These are phyloP conservation scores for Cacoxenus indagator DNA, from an alignment of 2,888 invertebrate genomes.

Conservation along the genomic window DNA sequence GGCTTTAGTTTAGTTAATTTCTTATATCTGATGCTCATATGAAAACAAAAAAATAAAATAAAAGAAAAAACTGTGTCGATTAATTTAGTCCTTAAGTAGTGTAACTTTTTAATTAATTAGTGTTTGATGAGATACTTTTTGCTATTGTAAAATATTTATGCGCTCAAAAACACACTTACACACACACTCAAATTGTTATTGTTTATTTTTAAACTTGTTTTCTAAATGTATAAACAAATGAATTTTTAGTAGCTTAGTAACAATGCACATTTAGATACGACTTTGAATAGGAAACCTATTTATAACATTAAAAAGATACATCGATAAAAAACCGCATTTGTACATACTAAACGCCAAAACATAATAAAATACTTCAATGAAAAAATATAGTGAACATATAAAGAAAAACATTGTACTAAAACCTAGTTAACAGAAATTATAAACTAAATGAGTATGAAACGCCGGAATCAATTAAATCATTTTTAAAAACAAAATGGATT, in stretches of 20 bases:
- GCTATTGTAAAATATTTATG: conserved; percentile 59
- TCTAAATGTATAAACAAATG: conserved; percentile 58
- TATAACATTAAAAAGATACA: conserved; percentile 24
- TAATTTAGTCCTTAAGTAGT: conserved; percentile 34
- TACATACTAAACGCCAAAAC: conserved; percentile 55
- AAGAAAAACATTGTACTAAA: conserved; percentile 43
- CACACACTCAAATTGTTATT: conserved; percentile 48
- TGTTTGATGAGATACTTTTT: background rate
- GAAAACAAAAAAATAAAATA: background rate
- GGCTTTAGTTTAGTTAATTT: conserved; percentile 58
- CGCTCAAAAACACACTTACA: conserved; percentile 7
- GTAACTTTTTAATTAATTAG: conserved; percentile 11
- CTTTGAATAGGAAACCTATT: background rate
- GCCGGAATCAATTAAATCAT: conserved; percentile 57
- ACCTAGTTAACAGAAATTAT: conserved; percentile 65
- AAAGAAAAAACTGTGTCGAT: conserved; percentile 11
- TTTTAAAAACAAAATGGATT: conserved; percentile 46
- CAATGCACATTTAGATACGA: background rate
- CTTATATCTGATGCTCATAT: conserved; percentile 30
- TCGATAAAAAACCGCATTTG: conserved; percentile 44
- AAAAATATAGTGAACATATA: conserved; percentile 20
- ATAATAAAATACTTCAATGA: conserved; percentile 38
- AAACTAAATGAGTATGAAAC: conserved; percentile 58
- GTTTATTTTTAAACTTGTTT: conserved; percentile 53
- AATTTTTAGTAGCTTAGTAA: background rate